Evolutionary conservation across 53 echinoderm and acorn worm species (phyloP).

Genomic region (Stichopus horrens): DNA sequence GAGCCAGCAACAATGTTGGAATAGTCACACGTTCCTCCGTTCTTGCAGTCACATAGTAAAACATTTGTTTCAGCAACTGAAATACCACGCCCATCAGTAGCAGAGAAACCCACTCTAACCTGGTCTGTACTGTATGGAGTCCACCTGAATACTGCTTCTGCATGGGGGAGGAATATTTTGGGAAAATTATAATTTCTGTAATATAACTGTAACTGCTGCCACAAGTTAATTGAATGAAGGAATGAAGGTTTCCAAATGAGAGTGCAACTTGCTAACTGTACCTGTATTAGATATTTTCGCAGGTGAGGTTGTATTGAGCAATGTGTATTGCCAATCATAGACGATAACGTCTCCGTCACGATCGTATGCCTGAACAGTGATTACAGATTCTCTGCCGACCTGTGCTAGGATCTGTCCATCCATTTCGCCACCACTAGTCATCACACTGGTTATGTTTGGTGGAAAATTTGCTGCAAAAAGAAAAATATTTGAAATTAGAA

Average conservation of each 20-base stretch:
- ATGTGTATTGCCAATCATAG: conserved; percentile 33
- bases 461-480: conserved; percentile 52
- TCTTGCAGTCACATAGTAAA: conserved; percentile 58
- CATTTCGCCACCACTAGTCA: not conserved
- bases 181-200: not conserved
- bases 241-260: too few relatives aligned
- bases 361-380: conserved; percentile 56
- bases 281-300: conserved; percentile 15
- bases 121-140: conserved; percentile 36
- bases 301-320: not conserved
- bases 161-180: not conserved
- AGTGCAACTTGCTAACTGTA: not conserved
- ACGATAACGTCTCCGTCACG: conserved; percentile 55
- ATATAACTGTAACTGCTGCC: too few relatives aligned
- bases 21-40: conserved; percentile 63
- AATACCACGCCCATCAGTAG: conserved; percentile 47
- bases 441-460: conserved; percentile 48
- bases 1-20: conserved; percentile 46
- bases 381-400: conserved; percentile 14
- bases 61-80: conserved; percentile 32
- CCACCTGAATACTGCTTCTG: conserved; percentile 55
- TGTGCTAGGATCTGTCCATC: conserved; percentile 24
- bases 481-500: not conserved
- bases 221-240: too few relatives aligned
- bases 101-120: conserved; percentile 48